Evolutionary conservation across 1,140 invertebrate genomes (phyloP).

Genomic region (Carposina sasakii): DNA sequence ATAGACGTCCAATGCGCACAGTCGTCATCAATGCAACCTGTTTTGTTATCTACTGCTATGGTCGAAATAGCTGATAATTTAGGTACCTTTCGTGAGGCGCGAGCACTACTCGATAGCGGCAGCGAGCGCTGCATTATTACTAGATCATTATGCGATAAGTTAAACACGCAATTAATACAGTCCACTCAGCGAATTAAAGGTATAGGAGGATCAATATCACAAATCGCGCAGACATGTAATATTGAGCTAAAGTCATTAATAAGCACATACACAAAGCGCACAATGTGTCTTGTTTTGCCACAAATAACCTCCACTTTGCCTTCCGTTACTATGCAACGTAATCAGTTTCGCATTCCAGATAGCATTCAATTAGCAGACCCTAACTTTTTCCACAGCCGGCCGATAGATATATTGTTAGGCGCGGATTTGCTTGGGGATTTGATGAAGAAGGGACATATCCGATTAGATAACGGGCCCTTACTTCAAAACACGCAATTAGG

Average conservation of each 20-base stretch:
- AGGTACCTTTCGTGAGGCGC: neutral
- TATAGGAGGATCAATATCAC: neutral
- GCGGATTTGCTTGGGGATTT: too few relatives aligned
- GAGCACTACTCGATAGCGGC: too few relatives aligned
- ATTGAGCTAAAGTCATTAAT: neutral
- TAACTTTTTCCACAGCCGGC: too few relatives aligned
- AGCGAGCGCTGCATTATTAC: neutral
- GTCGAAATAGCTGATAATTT: neutral
- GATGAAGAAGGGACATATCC: too few relatives aligned
- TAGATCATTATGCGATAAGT: neutral
- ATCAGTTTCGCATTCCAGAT: too few relatives aligned
- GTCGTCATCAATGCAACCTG: neutral
- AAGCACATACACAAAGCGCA: neutral
- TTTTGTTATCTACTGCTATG: neutral
- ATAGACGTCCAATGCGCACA: neutral
- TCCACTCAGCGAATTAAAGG: neutral
- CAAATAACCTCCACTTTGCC: too few relatives aligned
- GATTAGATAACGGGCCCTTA: too few relatives aligned
- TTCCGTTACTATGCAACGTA: too few relatives aligned
- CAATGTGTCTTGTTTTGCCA: neutral
- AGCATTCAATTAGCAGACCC: too few relatives aligned
- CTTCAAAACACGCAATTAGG: too few relatives aligned
- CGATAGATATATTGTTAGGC: too few relatives aligned
- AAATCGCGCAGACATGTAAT: neutral
- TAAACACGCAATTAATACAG: neutral